These are phyloP conservation scores for Triplophysa rosa DNA, from an alignment of 2,113 vertebrate genomes.

Conservation along the genomic window DNA sequence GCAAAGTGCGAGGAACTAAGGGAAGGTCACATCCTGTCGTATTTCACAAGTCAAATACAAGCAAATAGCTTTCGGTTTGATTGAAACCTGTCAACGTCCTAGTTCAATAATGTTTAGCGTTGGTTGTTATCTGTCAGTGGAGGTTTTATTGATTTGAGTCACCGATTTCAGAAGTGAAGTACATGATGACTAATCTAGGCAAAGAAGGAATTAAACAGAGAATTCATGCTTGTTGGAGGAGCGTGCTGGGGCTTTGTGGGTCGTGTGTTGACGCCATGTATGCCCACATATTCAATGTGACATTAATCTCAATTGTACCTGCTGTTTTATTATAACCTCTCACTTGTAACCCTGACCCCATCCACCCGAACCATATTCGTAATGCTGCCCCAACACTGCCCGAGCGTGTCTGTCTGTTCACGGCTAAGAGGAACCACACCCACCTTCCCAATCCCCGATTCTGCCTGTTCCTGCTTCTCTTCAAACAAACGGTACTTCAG, in stretches of 20 bases:
- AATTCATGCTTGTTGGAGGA: slow-evolving; percentile 6
- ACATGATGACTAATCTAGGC: not conserved
- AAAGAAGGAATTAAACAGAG: not conserved
- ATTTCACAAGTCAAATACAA: not conserved
- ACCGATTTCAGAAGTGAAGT: not conserved
- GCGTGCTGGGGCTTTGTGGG: slow-evolving; percentile 37
- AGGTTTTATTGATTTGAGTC: not conserved
- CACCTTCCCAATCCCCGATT: too few relatives aligned
- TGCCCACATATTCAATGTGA: slow-evolving; percentile 47
- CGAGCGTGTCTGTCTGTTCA: not conserved
- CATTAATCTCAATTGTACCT: slow-evolving; percentile 35
- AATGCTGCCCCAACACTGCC: not conserved
- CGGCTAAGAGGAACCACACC: not conserved
- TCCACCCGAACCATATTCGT: not conserved
- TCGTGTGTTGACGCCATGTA: slow-evolving; percentile 32
- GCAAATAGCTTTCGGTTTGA: slow-evolving; percentile 1
- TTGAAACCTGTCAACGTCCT: not conserved
- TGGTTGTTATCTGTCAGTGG: not conserved
- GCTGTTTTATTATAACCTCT: slow-evolving; percentile 35
- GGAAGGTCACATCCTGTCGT: slow-evolving; percentile 18
- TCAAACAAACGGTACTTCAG: too few relatives aligned
- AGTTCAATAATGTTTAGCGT: not conserved
- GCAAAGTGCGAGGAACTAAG: not conserved
- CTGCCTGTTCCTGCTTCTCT: too few relatives aligned
- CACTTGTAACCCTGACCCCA: slow-evolving; percentile 12